Evolutionary conservation across 2,888 invertebrate species (phyloP).

Genomic region (Nineta flava): DNA sequence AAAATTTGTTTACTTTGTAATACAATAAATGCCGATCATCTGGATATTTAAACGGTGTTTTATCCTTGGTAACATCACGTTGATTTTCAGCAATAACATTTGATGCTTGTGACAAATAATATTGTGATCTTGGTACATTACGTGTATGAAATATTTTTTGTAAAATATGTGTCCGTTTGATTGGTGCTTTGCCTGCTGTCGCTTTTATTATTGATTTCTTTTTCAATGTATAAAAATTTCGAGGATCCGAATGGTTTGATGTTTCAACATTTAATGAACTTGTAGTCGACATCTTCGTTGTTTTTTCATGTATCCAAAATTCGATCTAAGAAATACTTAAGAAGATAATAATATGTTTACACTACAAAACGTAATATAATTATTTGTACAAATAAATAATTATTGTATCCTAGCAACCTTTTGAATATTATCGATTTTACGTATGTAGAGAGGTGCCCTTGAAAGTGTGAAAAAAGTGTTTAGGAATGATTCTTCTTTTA

Average conservation of each 20-base stretch:
- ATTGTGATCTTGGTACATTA: slow-evolving; percentile 3
- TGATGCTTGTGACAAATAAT: slow-evolving; percentile 19
- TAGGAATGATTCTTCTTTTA: too few relatives aligned
- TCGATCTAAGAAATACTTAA: too few relatives aligned
- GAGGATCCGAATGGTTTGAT: not conserved
- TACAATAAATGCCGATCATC: slow-evolving; percentile 27
- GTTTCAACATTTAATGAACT: not conserved
- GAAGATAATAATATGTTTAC: not conserved
- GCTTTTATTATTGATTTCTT: not conserved
- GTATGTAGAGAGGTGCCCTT: too few relatives aligned
- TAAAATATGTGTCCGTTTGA: not conserved
- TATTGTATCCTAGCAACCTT: not conserved
- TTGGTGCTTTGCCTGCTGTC: not conserved
- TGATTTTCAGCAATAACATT: slow-evolving; percentile 17
- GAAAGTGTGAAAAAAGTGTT: too few relatives aligned
- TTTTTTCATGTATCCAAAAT: too few relatives aligned
- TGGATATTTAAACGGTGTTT: slow-evolving; percentile 28
- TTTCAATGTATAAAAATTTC: not conserved
- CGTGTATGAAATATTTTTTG: slow-evolving; percentile 5
- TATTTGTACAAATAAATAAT: not conserved
- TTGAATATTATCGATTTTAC: too few relatives aligned
- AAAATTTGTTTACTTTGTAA: slow-evolving; percentile 19
- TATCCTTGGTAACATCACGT: slow-evolving; percentile 23
- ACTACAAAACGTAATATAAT: not conserved
- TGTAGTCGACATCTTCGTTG: not conserved